A percentile compares a stretch with the other conserved stretches of the same genome.
Conservation (phyloP, 2,888 invertebrate genomes). For the Lasioglossum villosulum region DNA sequence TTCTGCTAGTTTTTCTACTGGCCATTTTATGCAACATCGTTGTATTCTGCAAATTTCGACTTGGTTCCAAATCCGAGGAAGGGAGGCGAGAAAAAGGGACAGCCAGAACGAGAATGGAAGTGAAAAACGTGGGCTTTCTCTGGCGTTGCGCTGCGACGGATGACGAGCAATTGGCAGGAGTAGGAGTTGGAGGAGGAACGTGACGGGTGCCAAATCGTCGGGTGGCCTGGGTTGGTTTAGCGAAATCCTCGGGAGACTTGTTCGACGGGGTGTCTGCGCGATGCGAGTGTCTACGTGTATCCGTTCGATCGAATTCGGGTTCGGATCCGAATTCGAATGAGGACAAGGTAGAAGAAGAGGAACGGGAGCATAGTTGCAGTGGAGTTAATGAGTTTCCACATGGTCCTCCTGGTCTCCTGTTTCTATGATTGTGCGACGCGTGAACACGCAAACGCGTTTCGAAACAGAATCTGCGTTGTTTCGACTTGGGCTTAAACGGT, state of each 20-base stretch:
- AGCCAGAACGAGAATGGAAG: background rate
- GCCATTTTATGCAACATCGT: background rate
- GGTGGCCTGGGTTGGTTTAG: constrained; percentile 26
- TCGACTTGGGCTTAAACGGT: background rate
- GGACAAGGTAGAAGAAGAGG: background rate
- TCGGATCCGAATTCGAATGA: background rate
- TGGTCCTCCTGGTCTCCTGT: background rate
- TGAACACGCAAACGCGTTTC: background rate
- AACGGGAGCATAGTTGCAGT: background rate
- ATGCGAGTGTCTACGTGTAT: constrained; percentile 16
- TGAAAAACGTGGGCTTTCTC: background rate
- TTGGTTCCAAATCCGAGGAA: background rate
- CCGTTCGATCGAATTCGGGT: constrained; percentile 25
- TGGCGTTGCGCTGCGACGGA: background rate
- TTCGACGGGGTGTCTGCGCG: constrained; percentile 21
- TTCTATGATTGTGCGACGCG: background rate
- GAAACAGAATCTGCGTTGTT: background rate
- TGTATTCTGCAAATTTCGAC: background rate
- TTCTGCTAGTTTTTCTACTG: background rate
- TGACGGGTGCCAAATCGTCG: constrained; percentile 48
- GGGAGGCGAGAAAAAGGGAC: background rate
- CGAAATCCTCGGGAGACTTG: constrained; percentile 37
- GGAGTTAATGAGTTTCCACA: background rate
- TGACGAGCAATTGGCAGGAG: constrained; percentile 42
- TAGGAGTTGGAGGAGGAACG: constrained; percentile 13